Conservation (phyloP, 1,140 invertebrate species). For the Aleiodes sp. region DNA sequence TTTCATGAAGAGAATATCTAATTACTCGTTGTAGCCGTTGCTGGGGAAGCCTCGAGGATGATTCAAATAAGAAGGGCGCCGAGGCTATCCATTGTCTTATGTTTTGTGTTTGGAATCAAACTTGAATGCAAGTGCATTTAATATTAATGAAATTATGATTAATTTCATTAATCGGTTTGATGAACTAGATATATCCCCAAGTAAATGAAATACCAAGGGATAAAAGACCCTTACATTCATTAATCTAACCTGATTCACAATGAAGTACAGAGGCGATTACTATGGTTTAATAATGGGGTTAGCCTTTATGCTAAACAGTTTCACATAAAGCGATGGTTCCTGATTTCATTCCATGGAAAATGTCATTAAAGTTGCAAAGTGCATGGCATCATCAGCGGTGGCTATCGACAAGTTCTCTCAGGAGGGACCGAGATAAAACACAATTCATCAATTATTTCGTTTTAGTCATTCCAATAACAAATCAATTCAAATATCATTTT, state of each 20-base stretch:
- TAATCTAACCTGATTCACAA: neutral
- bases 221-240: neutral
- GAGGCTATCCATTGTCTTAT: too few relatives aligned
- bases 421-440: too few relatives aligned
- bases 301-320: constrained; percentile 29
- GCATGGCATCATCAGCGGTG: constrained; percentile 25
- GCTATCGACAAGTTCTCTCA: neutral
- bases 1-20: constrained; percentile 10
- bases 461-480: too few relatives aligned
- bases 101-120: too few relatives aligned
- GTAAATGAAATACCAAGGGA: too few relatives aligned
- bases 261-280: constrained; percentile 18
- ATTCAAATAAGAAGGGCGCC: constrained; percentile 16
- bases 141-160: too few relatives aligned
- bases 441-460: too few relatives aligned
- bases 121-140: too few relatives aligned
- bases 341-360: constrained; percentile 30
- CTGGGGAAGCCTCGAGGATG: neutral
- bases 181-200: too few relatives aligned
- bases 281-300: constrained; percentile 6
- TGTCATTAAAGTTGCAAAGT: constrained; percentile 42
- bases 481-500: too few relatives aligned
- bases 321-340: constrained; percentile 34
- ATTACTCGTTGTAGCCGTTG: neutral
- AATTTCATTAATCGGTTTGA: too few relatives aligned